Conservation (phyloP, 2,797 vertebrate species). For the Potorous gilbertii region DNA sequence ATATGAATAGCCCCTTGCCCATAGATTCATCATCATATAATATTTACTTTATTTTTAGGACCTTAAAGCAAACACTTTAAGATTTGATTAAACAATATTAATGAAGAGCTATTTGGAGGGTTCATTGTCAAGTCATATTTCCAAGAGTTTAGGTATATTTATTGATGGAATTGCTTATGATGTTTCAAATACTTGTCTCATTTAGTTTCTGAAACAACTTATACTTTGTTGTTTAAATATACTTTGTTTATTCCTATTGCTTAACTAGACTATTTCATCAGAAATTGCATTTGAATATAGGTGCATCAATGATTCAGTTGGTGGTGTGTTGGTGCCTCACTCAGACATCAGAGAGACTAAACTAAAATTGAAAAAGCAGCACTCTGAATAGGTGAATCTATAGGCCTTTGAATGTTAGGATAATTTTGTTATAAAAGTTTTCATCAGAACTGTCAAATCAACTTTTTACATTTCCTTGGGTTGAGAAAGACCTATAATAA, state of each 20-base stretch:
- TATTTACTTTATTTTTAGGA: slow-evolving; percentile 21
- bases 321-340: slow-evolving; percentile 15
- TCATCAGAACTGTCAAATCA: not conserved
- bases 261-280: slow-evolving; percentile 49
- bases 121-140: slow-evolving; percentile 29
- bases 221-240: slow-evolving; percentile 31
- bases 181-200: slow-evolving; percentile 11
- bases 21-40: not conserved
- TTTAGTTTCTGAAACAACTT: slow-evolving; percentile 26
- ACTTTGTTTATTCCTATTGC: slow-evolving; percentile 30
- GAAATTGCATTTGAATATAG: slow-evolving; percentile 57
- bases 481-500: not conserved
- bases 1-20: not conserved
- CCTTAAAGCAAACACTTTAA: slow-evolving; percentile 1
- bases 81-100: not conserved
- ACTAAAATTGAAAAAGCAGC: slow-evolving; percentile 1
- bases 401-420: not conserved
- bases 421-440: slow-evolving; percentile 15
- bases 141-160: not conserved
- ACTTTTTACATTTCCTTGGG: slow-evolving; percentile 21
- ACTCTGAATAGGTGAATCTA: not conserved
- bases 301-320: slow-evolving; percentile 4
- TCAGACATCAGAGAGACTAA: slow-evolving; percentile 15
- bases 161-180: slow-evolving; percentile 1
- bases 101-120: slow-evolving; percentile 24